Evolutionary conservation across 23 tunicate species (phyloP).

Genomic region (Oikopleura albicans): DNA sequence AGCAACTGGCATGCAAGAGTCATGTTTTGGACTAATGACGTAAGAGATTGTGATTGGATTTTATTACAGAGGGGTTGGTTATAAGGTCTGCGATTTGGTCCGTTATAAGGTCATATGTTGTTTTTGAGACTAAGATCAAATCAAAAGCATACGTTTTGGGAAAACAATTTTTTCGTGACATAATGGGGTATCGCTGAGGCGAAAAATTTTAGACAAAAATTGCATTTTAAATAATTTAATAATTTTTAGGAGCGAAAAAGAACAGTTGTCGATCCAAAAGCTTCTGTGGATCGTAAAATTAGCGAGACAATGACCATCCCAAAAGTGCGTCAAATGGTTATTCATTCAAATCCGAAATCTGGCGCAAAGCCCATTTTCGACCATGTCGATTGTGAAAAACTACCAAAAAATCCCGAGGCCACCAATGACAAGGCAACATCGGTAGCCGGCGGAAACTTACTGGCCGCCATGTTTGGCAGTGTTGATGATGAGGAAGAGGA

Average conservation of each 20-base stretch:
- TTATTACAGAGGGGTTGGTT: too few relatives aligned
- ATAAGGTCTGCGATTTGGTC: too few relatives aligned
- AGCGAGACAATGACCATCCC: neutral
- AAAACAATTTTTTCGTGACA: too few relatives aligned
- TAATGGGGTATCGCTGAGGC: too few relatives aligned
- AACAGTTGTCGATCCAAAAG: neutral
- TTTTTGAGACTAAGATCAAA: too few relatives aligned
- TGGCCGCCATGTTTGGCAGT: neutral
- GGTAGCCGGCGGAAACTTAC: neutral
- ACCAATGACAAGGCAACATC: neutral
- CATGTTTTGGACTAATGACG: too few relatives aligned
- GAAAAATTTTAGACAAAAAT: too few relatives aligned
- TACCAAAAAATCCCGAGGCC: neutral
- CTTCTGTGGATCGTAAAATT: neutral
- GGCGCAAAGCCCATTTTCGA: neutral
- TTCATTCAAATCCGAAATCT: neutral
- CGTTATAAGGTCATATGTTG: too few relatives aligned
- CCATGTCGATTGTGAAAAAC: neutral
- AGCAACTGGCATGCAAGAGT: too few relatives aligned
- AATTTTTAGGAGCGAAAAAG: neutral
- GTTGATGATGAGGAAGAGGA: neutral
- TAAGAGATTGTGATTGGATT: too few relatives aligned
- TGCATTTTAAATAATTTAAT: neutral
- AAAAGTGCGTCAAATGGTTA: neutral
- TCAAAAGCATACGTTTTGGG: too few relatives aligned